Evolutionary conservation across 2,888 invertebrate species (phyloP).

Genomic region (Drosophila fulvimacula): DNA sequence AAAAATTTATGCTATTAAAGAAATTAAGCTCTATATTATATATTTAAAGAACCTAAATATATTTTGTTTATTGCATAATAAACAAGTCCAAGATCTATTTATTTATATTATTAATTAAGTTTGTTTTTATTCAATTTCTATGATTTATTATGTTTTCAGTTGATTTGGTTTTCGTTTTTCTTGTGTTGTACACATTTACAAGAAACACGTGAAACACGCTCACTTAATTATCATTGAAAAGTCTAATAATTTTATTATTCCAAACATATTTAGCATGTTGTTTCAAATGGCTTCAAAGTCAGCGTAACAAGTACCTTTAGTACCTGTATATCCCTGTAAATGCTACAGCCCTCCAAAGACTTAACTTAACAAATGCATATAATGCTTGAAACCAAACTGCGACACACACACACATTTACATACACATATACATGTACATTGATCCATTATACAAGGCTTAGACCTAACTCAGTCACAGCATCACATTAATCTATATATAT

Average conservation of each 20-base stretch:
- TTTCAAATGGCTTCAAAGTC: constrained; percentile 70
- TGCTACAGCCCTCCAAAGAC: constrained; percentile 62
- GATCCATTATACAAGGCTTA: constrained; percentile 29
- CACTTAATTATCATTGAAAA: constrained; percentile 70
- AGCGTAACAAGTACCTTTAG: constrained; percentile 70
- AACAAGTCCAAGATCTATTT: constrained; percentile 47
- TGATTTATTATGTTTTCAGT: constrained; percentile 13
- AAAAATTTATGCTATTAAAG: constrained; percentile 44
- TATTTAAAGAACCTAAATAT: constrained; percentile 44
- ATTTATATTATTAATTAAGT: constrained; percentile 22
- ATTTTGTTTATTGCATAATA: constrained; percentile 59
- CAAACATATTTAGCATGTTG: constrained; percentile 72
- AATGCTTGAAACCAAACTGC: constrained; percentile 69
- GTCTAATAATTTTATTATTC: constrained; percentile 52
- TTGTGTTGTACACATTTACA: constrained; percentile 66
- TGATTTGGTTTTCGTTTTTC: constrained; percentile 7
- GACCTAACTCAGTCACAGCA: constrained; percentile 45
- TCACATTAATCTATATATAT: constrained; percentile 34
- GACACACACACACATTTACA: constrained; percentile 36
- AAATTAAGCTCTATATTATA: constrained; percentile 42
- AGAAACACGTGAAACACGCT: constrained; percentile 75
- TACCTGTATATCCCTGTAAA: constrained; percentile 71
- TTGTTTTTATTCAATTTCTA: constrained; percentile 31
- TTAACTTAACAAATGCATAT: constrained; percentile 43
- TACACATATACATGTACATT: constrained; percentile 23